A percentile compares a stretch with the other conserved stretches of the same genome.
phyloP scores from a whole-genome alignment of 2,797 vertebrate species.

The Vireo griseus region DNA sequence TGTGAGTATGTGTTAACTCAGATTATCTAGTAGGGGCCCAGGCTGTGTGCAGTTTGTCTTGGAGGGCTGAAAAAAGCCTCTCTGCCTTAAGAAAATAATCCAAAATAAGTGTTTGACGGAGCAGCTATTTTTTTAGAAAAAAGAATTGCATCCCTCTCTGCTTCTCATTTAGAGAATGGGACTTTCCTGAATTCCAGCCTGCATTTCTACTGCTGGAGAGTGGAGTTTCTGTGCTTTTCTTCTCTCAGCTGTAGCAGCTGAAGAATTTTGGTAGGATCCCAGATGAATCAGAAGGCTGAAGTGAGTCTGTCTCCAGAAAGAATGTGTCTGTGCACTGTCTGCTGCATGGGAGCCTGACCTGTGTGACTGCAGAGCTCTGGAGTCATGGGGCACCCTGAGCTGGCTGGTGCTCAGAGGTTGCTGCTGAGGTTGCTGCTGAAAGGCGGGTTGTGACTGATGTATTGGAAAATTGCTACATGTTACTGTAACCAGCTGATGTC shows the following conservation, averaged over 20 bases:
- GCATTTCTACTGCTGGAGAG: not conserved
- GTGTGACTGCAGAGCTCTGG: fast-evolving
- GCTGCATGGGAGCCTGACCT: not conserved
- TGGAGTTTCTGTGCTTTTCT: not conserved
- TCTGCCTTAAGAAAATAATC: not conserved
- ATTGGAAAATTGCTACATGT: fast-evolving
- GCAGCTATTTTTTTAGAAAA: not conserved
- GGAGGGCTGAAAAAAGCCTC: not conserved
- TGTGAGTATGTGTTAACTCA: not conserved
- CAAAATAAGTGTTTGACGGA: not conserved
- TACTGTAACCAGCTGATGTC: not conserved
- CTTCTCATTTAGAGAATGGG: not conserved
- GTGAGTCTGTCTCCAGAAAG: not conserved
- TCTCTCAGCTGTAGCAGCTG: not conserved
- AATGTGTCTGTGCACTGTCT: not conserved
- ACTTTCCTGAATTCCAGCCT: not conserved
- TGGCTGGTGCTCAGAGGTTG: fast-evolving
- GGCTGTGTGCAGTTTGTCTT: not conserved
- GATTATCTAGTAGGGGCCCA: not conserved
- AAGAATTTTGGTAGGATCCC: not conserved
- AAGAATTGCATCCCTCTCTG: not conserved
- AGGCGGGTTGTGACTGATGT: not conserved
- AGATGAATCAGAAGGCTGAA: not conserved
- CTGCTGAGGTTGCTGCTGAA: not conserved
- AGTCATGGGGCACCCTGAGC: fast-evolving